Evolutionary conservation across 2,113 vertebrate species (phyloP).

Genomic region (Laterallus jamaicensis): DNA sequence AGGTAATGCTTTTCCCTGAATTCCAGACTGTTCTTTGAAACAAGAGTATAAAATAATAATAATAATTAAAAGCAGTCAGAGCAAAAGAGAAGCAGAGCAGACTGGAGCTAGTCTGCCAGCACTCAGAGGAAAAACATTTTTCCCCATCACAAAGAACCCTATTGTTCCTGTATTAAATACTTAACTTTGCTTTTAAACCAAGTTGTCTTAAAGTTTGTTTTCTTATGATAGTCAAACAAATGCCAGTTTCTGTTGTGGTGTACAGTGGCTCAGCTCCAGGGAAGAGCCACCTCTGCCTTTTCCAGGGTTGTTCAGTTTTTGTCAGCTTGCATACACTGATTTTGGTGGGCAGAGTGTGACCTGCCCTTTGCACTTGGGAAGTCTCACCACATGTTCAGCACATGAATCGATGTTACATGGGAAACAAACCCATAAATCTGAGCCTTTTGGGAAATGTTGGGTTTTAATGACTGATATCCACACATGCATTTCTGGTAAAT

Average conservation of each 20-base stretch:
- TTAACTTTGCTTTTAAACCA: conserved; percentile 32
- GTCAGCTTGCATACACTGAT: neutral
- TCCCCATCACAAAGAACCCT: conserved; percentile 21
- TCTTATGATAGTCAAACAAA: neutral
- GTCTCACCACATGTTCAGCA: neutral
- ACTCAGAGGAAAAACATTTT: conserved; percentile 1
- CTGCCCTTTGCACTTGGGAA: neutral
- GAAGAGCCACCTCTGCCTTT: neutral
- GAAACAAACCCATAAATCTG: neutral
- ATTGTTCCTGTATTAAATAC: conserved; percentile 33
- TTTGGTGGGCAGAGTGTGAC: neutral
- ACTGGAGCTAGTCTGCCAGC: neutral
- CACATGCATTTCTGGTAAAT: neutral
- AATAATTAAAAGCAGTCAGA: neutral
- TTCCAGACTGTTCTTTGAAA: conserved; percentile 32
- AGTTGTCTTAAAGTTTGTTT: conserved; percentile 16
- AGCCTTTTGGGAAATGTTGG: neutral
- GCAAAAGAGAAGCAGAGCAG: neutral
- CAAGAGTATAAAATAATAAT: neutral
- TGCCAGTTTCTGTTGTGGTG: neutral
- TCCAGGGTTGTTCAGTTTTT: neutral
- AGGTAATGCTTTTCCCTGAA: neutral
- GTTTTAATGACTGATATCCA: neutral
- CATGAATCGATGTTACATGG: neutral
- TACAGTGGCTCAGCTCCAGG: neutral